These are phyloP conservation scores for Cosmorhoe ocellata DNA, from an alignment of 2,888 invertebrate genomes.

Conservation along the genomic window DNA sequence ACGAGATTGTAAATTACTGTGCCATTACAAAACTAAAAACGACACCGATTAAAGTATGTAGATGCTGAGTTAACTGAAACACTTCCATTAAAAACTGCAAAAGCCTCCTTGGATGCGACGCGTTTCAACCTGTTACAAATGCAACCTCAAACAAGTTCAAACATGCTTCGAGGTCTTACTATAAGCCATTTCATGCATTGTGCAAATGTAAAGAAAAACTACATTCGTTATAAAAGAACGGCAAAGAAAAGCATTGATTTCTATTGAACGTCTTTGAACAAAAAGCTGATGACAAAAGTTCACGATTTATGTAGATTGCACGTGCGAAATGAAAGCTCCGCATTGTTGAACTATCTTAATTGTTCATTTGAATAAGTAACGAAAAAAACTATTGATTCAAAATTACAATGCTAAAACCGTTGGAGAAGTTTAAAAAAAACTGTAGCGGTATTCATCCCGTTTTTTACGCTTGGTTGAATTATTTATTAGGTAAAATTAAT, in stretches of 20 bases:
- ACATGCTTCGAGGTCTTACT: constrained; percentile 43
- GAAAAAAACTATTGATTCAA: neutral
- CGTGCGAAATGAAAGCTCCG: constrained; percentile 45
- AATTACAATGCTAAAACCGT: neutral
- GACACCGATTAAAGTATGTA: neutral
- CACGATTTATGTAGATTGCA: constrained; percentile 48
- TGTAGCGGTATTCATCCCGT: too few relatives aligned
- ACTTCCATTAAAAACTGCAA: constrained; percentile 12
- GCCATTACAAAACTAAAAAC: constrained; percentile 6
- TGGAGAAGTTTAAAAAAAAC: too few relatives aligned
- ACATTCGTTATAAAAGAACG: constrained; percentile 30
- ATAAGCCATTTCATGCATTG: constrained; percentile 33
- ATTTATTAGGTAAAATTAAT: too few relatives aligned
- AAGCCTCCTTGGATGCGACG: constrained; percentile 40
- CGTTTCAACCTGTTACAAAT: constrained; percentile 64
- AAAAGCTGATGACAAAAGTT: constrained; percentile 38
- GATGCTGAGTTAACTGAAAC: neutral
- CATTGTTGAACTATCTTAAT: constrained; percentile 33
- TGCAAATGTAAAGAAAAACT: constrained; percentile 30
- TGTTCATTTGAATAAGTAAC: constrained; percentile 10
- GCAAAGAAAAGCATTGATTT: constrained; percentile 29
- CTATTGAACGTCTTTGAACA: constrained; percentile 31
- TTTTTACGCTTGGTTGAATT: too few relatives aligned
- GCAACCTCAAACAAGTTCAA: constrained; percentile 48
- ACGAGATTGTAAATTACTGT: neutral